Evolutionary conservation across 2,113 vertebrate genomes (phyloP).

Genomic region (Macrotus californicus): DNA sequence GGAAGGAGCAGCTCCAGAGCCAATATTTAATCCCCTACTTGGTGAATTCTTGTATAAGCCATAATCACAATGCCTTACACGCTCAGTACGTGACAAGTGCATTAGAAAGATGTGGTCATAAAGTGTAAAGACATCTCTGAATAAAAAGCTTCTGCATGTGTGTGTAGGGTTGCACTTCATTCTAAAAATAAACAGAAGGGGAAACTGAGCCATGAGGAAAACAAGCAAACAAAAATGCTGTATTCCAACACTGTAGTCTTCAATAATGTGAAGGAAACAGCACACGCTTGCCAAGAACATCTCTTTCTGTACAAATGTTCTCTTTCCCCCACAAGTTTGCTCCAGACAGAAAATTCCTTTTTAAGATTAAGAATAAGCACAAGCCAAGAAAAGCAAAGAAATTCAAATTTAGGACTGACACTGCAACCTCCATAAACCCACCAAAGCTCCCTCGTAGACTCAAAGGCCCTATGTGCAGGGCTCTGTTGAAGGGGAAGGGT

Average conservation of each 20-base stretch:
- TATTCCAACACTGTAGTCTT: slow-evolving; percentile 58
- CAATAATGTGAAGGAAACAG: slow-evolving; percentile 64
- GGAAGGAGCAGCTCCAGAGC: not conserved
- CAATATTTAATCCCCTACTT: not conserved
- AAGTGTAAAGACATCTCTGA: not conserved
- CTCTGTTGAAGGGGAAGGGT: slow-evolving; percentile 43
- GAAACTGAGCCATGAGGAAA: slow-evolving; percentile 68
- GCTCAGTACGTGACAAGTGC: not conserved
- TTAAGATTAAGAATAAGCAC: slow-evolving; percentile 59
- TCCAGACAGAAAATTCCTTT: slow-evolving; percentile 72
- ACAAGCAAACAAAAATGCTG: slow-evolving; percentile 65
- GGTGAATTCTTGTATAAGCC: not conserved
- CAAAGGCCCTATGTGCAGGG: slow-evolving; percentile 52
- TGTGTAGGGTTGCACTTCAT: not conserved
- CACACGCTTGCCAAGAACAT: slow-evolving; percentile 53
- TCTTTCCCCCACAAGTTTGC: slow-evolving; percentile 69
- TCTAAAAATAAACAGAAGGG: slow-evolving; percentile 69
- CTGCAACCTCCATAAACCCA: slow-evolving; percentile 67
- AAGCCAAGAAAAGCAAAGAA: slow-evolving; percentile 81
- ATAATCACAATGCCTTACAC: not conserved
- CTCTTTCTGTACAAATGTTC: slow-evolving; percentile 76
- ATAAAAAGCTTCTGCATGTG: not conserved
- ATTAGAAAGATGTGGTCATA: not conserved
- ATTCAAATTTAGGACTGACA: slow-evolving; percentile 75
- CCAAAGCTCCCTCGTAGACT: slow-evolving; percentile 62